Evolutionary conservation across 2,113 vertebrate species (phyloP).

Genomic region (Rhinoptilus africanus): DNA sequence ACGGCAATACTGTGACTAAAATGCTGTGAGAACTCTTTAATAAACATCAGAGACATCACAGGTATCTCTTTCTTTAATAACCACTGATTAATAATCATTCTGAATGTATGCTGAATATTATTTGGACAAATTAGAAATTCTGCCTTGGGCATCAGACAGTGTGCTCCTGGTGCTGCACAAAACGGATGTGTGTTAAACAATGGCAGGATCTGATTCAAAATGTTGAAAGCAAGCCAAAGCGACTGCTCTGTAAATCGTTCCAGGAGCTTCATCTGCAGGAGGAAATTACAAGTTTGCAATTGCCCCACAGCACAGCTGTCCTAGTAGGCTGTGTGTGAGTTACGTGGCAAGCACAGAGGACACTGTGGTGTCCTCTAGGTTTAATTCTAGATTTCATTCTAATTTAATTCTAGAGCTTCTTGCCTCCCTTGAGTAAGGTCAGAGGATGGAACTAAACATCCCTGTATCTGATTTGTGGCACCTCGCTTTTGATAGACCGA

Average conservation of each 20-base stretch:
- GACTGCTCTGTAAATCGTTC: background rate
- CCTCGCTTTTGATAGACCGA: background rate
- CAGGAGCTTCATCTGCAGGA: background rate
- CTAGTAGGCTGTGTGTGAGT: background rate
- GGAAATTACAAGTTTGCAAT: background rate
- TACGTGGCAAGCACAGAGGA: background rate
- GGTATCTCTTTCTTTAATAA: conserved; percentile 9
- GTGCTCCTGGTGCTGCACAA: background rate
- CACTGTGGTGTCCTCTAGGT: no score
- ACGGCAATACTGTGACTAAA: conserved; percentile 40
- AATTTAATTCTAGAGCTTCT: background rate
- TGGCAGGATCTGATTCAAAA: background rate
- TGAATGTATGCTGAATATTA: conserved; percentile 3
- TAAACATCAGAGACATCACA: background rate
- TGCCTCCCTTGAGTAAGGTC: background rate
- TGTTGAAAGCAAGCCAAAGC: background rate
- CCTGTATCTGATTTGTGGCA: background rate
- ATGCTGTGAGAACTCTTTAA: background rate
- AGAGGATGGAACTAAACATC: background rate
- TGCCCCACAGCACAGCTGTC: background rate
- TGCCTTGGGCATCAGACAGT: background rate
- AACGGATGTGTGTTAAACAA: background rate
- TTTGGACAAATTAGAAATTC: background rate
- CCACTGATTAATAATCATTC: conserved; percentile 23
- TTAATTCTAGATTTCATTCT: no score